phyloP scores from a whole-genome alignment of 2,113 vertebrate species.

The Australoheros scitulus region DNA sequence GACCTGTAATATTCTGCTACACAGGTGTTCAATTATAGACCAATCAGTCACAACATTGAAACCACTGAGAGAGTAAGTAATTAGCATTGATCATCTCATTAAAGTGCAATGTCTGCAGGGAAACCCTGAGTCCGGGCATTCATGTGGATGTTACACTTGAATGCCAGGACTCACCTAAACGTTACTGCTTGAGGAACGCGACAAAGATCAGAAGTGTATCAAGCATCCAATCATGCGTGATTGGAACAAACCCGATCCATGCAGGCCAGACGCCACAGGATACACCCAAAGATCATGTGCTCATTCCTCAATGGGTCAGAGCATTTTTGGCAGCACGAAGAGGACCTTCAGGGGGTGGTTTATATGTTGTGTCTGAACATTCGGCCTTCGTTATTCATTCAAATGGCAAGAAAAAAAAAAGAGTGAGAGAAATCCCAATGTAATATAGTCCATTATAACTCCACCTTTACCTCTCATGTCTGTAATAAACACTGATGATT shows the following conservation, averaged over 20 bases:
- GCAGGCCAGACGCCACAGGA: not conserved
- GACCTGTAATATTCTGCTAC: not conserved
- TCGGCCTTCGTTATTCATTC: not conserved
- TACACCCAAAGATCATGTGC: not conserved
- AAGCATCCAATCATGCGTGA: not conserved
- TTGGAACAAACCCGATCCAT: not conserved
- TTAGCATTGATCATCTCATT: not conserved
- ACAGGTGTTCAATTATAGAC: not conserved
- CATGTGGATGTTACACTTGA: not conserved
- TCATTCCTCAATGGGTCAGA: not conserved
- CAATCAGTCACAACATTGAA: not conserved
- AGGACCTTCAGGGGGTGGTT: not conserved
- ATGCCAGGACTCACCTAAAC: not conserved
- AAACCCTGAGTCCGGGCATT: not conserved
- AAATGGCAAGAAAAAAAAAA: rapidly evolving
- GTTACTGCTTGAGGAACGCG: not conserved
- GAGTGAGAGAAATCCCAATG: not conserved
- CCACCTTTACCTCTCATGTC: not conserved
- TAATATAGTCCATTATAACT: not conserved
- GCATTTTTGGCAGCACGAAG: not conserved
- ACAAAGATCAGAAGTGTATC: not conserved
- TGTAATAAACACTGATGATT: not conserved
- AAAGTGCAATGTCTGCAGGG: not conserved
- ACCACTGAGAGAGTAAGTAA: not conserved
- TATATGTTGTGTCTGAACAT: not conserved